These are phyloP conservation scores for Sitta carolinensis DNA, from an alignment of 2,797 vertebrate genomes.

Conservation along the genomic window DNA sequence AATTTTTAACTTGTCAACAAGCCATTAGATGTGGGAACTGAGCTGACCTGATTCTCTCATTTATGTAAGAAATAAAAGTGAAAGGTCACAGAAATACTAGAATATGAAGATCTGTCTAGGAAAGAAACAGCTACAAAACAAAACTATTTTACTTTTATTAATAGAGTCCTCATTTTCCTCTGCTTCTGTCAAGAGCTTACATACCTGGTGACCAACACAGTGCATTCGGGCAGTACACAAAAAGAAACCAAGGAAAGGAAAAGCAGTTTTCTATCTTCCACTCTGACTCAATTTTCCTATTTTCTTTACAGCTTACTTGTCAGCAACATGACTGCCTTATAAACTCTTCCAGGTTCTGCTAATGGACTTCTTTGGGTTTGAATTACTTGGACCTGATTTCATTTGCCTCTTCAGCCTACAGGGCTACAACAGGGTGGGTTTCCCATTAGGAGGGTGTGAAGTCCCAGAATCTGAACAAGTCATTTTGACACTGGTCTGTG, in stretches of 20 bases:
- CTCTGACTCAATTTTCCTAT: background rate
- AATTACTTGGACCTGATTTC: background rate
- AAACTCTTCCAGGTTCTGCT: background rate
- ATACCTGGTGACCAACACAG: background rate
- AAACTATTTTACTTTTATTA: background rate
- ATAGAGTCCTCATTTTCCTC: background rate
- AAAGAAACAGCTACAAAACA: background rate
- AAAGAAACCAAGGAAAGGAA: background rate
- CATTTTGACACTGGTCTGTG: background rate
- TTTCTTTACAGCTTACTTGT: background rate
- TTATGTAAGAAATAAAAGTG: slow-evolving; percentile 9
- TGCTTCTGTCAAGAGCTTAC: background rate
- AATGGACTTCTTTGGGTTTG: background rate
- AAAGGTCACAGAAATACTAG: background rate
- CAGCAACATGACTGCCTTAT: background rate
- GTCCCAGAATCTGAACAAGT: background rate
- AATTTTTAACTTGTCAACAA: slow-evolving; percentile 29
- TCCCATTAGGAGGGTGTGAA: background rate
- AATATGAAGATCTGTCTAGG: background rate
- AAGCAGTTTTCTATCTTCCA: background rate
- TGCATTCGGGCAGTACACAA: background rate
- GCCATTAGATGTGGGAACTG: background rate
- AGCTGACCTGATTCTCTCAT: slow-evolving; percentile 20
- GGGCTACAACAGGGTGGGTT: background rate
- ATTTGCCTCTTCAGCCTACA: background rate